phyloP scores from a whole-genome alignment of 2,113 vertebrate genomes.

The Passerina amoena region DNA sequence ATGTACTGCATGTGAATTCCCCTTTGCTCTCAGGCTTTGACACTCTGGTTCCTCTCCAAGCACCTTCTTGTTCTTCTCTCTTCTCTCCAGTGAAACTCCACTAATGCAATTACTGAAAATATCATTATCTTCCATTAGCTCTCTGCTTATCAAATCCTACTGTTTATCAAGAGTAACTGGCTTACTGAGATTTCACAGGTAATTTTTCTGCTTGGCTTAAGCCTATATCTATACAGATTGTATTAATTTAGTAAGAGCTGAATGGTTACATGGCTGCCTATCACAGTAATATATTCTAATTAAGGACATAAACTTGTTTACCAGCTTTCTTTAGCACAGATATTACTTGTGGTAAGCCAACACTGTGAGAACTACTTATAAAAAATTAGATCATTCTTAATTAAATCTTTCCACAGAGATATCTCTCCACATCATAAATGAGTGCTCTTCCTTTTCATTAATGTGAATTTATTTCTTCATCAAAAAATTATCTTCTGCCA shows the following conservation, averaged over 20 bases:
- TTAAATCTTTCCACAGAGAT: not conserved
- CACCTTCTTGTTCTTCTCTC: not conserved
- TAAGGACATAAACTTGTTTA: not conserved
- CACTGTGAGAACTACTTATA: not conserved
- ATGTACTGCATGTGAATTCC: not conserved
- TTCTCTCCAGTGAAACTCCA: not conserved
- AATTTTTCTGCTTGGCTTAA: not conserved
- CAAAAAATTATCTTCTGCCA: constrained; percentile 20
- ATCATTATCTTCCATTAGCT: not conserved
- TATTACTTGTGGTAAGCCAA: not conserved
- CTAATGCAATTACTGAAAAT: not conserved
- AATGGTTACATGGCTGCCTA: not conserved
- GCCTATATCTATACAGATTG: not conserved
- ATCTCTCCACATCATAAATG: not conserved
- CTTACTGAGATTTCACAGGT: not conserved
- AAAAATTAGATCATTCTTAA: constrained; percentile 19
- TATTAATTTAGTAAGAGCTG: not conserved
- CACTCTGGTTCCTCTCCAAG: not conserved
- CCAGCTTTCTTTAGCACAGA: not conserved
- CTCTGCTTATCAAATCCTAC: not conserved
- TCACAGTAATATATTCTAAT: not conserved
- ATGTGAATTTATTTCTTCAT: not conserved
- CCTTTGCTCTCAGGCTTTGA: not conserved
- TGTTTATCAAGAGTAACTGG: not conserved
- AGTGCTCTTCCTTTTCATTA: constrained; percentile 12